Evolutionary conservation across 2,888 invertebrate genomes (phyloP), one percentile per base, ranked within the genome.

Genomic region (Dorcus hopei): DNA sequence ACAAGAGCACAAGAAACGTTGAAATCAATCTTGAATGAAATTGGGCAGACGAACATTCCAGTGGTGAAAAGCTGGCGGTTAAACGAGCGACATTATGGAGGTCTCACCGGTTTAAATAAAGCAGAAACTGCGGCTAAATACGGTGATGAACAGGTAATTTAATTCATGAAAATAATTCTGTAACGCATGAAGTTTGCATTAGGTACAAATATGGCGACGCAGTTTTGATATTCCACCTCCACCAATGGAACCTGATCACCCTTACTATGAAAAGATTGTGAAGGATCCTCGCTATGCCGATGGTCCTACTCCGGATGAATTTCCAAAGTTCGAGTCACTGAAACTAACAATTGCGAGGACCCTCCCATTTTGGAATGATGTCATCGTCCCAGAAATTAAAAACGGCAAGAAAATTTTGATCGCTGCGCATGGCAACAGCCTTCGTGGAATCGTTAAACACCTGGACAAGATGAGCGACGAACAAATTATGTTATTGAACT

Each of bases 391-490:
- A 67, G 84, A 93, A 81, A 84, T 95, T 66, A 93, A 92, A 73
- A 89, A 86, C 71, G 93, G 92, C 53, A 90, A 91, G 73, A 85
- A 80, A 26, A 87, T 94, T 58, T 84, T 95, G 53, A 90, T 94
- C 71, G 93, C 93, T 49, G 92, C 93, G 40, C 94, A 95, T 74
- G 94, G 94, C 41, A 94, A 94, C 77, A 93, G 93, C 73, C 84
- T 93, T 49, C 82, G 94, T 69, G 93, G 93, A 61, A 90, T 95
- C 68, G 91, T 94, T 3, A 94, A 93, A 78, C 90, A 93, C 81
- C 86, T 93, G 71, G 91, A 93, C 77, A 71, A 82, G 60, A 80
- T 91, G 69, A 83, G 84, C 45, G 88, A 90, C 70, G 86, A 86
- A 41, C 84, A 85, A 57, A 90, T 91, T 51, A 89, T 89, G 85